These are phyloP conservation scores for Serilophus lunatus DNA, from an alignment of 2,113 vertebrate species.

Conservation along the genomic window DNA sequence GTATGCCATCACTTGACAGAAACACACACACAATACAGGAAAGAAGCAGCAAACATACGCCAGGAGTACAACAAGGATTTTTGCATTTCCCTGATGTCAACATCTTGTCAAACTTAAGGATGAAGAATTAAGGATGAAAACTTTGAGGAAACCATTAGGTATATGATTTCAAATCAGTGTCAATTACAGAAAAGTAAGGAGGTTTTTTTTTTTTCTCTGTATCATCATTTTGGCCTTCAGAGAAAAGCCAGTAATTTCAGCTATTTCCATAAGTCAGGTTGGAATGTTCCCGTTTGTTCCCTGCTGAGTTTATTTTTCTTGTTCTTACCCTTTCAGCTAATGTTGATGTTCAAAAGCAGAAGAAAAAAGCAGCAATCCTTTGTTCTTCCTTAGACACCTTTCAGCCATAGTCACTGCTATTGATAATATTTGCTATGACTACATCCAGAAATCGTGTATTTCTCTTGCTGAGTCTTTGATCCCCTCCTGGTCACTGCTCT, in stretches of 20 bases:
- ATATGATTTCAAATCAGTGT: background rate
- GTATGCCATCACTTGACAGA: fast-evolving
- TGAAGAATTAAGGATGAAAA: background rate
- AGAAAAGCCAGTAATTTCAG: background rate
- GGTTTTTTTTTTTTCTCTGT: background rate
- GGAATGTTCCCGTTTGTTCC: background rate
- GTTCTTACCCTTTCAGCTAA: background rate
- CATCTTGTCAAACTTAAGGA: background rate
- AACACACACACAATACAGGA: fast-evolving
- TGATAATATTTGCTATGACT: background rate
- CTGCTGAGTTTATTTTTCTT: background rate
- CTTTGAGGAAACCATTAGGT: background rate
- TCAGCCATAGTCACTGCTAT: background rate
- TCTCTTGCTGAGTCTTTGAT: background rate
- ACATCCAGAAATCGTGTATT: background rate
- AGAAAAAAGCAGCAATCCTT: background rate
- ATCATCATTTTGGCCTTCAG: background rate
- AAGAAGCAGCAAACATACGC: background rate
- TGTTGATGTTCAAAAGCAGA: background rate
- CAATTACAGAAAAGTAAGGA: background rate
- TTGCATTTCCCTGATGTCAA: background rate
- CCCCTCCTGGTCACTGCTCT: background rate
- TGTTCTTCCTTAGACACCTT: background rate
- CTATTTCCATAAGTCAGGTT: background rate
- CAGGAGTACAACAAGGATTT: background rate